Evolutionary conservation across 1,140 invertebrate genomes (phyloP).

Genomic region (Eufriesea mexicana): DNA sequence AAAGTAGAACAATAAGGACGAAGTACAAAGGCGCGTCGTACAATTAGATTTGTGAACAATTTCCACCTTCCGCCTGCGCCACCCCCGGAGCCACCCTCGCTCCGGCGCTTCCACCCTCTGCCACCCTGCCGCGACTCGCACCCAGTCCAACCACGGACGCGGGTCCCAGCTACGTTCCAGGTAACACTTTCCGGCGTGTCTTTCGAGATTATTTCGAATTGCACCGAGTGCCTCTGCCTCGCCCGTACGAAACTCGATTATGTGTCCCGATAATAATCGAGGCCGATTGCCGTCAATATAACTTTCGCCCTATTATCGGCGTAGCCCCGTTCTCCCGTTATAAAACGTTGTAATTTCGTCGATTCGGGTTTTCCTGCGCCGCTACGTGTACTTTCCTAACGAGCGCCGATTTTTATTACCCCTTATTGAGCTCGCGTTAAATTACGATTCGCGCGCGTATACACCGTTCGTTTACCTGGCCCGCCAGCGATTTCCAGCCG

Average conservation of each 20-base stretch:
- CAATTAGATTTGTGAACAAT: conserved; percentile 56
- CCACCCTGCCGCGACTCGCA: neutral
- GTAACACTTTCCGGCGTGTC: conserved; percentile 37
- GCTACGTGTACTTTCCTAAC: neutral
- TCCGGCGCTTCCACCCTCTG: neutral
- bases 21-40: conserved; percentile 53
- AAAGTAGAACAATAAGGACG: conserved; percentile 58
- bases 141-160: neutral
- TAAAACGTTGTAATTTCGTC: neutral
- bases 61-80: conserved; percentile 39
- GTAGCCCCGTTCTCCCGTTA: neutral
- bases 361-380: neutral
- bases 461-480: neutral
- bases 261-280: conserved; percentile 23
- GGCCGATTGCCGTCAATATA: conserved; percentile 33
- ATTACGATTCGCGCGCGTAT: neutral
- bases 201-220: conserved; percentile 29
- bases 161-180: neutral
- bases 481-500: no score
- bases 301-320: conserved; percentile 6
- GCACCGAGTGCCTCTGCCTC: neutral
- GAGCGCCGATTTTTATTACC: conserved; percentile 1
- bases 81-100: conserved; percentile 1
- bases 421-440: neutral
- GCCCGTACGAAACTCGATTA: conserved; percentile 1